Base-by-base conservation (phyloP, 1,140 invertebrate species). In the Diploscapter pachys region DNA sequence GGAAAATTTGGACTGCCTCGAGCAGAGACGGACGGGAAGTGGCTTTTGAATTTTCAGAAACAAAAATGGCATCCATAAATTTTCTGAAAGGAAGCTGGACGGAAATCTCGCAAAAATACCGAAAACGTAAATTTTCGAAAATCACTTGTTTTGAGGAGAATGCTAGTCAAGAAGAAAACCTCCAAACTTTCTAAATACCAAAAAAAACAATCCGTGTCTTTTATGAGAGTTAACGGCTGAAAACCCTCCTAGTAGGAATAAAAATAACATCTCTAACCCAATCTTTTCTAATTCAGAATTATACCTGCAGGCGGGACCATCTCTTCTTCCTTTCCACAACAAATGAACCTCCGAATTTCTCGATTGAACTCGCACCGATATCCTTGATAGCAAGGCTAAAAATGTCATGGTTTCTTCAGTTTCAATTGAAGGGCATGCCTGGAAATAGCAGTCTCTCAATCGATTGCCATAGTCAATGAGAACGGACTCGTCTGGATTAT, bases 391-490 rank as follows among this genome's bases (percentile, higher is more conserved):
- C 78, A 79, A 68, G 73, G 78, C 71, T 78, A 63, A 63, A 71
- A 78, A 56, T 70, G 6, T 51, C 51, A 2, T 5, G 52, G 54
- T 61, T 62, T 31, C 13, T 8, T 49, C 52, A 49, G n/a, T 13
- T 13, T 11, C 5, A 48, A 51, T n/a, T 4, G 3, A 11, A 55
- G 3, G 11, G 52, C 49, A 56, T 68, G 5, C 64, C 56, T 61
- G 73, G 51, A 66, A 69, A 62, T 78, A 78, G 51, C 78, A 79
- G 61, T 79, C 78, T 56, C 78, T 74, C 48, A 79, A 67, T 4
- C 78, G 71, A 64, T 79, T 79, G 49, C 78, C 78, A 72, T 75
- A 79, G 56, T 79, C 78, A 51, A 79, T 79, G 13, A 79, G 13
- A n/a, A 73, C 77, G n/a, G 68, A 71, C 63, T 78, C 72, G 8